Percentiles rank a stretch among this genome's conserved stretches.
These are phyloP conservation scores for Crypturellus undulatus DNA, from an alignment of 2,113 vertebrate genomes.

Conservation along the genomic window DNA sequence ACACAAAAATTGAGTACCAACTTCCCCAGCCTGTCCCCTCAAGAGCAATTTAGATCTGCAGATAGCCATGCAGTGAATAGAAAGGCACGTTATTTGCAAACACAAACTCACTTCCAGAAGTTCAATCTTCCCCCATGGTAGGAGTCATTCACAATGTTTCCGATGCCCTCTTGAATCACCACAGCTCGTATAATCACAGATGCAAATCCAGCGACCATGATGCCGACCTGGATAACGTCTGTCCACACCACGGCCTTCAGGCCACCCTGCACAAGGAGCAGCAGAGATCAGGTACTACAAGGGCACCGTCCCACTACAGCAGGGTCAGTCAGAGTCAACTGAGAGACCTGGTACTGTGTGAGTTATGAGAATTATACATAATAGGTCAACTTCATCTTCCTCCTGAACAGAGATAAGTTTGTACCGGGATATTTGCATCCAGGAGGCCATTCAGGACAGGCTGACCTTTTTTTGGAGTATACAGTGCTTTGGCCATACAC, in stretches of 20 bases:
- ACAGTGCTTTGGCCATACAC: neutral
- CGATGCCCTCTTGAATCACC: constrained; percentile 81
- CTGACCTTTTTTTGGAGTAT: neutral
- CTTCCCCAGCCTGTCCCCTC: neutral
- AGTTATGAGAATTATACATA: neutral
- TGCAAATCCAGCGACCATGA: constrained; percentile 89
- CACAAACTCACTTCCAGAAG: constrained; percentile 87
- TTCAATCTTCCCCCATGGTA: constrained; percentile 86
- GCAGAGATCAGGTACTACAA: neutral
- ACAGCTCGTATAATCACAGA: constrained; percentile 85
- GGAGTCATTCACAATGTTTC: constrained; percentile 81
- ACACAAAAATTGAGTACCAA: neutral
- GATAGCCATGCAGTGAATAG: neutral
- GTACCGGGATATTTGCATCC: neutral
- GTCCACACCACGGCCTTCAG: constrained; percentile 95
- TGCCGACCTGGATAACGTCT: constrained; percentile 89
- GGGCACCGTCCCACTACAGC: neutral
- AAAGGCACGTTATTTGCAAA: neutral
- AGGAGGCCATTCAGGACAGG: neutral
- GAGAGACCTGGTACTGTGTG: neutral
- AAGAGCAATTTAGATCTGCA: neutral
- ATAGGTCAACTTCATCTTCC: neutral
- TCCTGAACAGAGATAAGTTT: neutral
- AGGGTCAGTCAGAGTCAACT: neutral
- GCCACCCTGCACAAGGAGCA: constrained; percentile 82